A percentile compares a stretch with the other conserved stretches of the same genome.
Conservation (phyloP, 35 echinoderm and acorn worm species). For the Heliocidaris tuberculata region DNA sequence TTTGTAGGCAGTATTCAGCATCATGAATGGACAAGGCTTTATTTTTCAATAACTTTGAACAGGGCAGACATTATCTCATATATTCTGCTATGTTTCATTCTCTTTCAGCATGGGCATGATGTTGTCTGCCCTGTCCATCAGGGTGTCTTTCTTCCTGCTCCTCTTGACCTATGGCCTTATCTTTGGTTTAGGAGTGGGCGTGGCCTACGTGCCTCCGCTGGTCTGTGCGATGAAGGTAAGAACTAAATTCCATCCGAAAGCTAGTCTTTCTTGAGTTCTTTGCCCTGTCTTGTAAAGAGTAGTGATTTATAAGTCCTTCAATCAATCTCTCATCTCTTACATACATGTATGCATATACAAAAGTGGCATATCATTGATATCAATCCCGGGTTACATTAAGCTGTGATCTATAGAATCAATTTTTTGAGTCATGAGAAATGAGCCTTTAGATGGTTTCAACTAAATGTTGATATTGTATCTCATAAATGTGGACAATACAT, state of each 20-base stretch:
- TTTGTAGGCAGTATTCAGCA: no score
- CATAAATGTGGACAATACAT: no score
- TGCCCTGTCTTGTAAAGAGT: neutral
- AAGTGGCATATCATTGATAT: no score
- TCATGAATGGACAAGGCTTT: no score
- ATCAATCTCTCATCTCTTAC: neutral
- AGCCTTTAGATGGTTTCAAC: no score
- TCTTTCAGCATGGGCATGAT: constrained; percentile 61
- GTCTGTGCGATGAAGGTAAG: constrained; percentile 81
- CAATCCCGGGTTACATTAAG: no score
- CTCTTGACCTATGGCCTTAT: constrained; percentile 84
- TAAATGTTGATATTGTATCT: no score
- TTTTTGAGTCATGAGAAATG: no score
- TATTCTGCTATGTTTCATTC: neutral
- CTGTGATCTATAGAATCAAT: no score
- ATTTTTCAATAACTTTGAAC: neutral
- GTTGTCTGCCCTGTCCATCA: constrained; percentile 66
- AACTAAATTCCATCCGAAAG: neutral
- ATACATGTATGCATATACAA: no score
- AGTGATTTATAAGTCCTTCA: neutral
- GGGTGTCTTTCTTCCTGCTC: constrained; percentile 66
- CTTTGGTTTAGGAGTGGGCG: constrained; percentile 75
- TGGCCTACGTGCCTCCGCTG: constrained; percentile 85
- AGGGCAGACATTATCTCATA: neutral
- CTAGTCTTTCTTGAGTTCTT: neutral